Evolutionary conservation across 2,797 vertebrate genomes (phyloP).

Genomic region (Luscinia megarhynchos): DNA sequence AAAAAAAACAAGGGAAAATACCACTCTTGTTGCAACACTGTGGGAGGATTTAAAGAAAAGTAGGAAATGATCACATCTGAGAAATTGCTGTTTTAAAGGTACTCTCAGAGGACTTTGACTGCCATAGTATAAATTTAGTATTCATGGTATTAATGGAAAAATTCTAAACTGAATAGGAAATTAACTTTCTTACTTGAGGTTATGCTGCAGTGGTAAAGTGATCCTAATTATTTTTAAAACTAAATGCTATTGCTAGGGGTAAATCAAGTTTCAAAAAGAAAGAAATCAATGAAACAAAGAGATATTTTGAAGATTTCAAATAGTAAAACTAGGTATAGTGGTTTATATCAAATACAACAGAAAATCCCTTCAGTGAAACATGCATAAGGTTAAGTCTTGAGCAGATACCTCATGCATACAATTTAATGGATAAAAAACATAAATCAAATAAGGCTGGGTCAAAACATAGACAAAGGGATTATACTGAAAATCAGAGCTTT

Average conservation of each 20-base stretch:
- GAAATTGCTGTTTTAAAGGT: neutral
- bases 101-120: neutral
- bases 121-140: neutral
- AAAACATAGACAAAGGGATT: constrained; percentile 8
- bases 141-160: constrained; percentile 33
- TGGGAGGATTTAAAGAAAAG: constrained; percentile 30
- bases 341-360: neutral
- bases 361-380: neutral
- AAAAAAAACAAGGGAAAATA: neutral
- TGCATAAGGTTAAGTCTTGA: neutral
- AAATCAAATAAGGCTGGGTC: neutral
- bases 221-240: constrained; percentile 35
- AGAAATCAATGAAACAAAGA: neutral
- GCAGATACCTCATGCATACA: neutral
- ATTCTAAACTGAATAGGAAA: constrained; percentile 58
- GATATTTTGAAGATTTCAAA: neutral
- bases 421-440: constrained; percentile 10
- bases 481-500: neutral
- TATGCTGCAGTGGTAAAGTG: constrained; percentile 18
- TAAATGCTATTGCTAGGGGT: neutral
- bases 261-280: constrained; percentile 4
- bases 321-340: neutral
- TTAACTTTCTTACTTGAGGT: constrained; percentile 51
- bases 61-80: constrained; percentile 1
- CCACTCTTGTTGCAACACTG: neutral